These are phyloP conservation scores for Rhipidura dahli DNA, from an alignment of 2,113 vertebrate species.

Conservation along the genomic window DNA sequence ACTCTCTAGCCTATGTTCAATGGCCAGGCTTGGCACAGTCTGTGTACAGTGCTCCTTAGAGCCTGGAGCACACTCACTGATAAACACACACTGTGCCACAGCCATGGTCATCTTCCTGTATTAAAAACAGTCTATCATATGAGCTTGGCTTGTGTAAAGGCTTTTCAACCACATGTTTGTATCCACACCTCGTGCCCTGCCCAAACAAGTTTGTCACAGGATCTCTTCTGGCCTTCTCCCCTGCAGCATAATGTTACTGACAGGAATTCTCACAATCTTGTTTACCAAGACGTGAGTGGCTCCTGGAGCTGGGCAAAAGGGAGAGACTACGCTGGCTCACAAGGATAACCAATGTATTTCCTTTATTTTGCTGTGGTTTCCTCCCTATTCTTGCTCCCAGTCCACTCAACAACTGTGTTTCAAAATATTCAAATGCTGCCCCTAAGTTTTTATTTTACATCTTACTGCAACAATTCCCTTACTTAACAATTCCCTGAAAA, in stretches of 20 bases:
- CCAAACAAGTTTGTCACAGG: neutral
- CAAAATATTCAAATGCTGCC: neutral
- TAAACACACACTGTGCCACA: neutral
- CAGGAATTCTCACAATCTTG: neutral
- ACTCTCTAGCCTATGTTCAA: neutral
- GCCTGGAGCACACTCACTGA: neutral
- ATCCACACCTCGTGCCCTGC: neutral
- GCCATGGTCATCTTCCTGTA: neutral
- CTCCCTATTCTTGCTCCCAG: neutral
- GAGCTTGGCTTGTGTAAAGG: neutral
- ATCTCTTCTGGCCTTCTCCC: neutral
- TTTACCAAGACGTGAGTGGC: neutral
- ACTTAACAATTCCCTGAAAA: neutral
- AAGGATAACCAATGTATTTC: neutral
- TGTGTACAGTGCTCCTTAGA: neutral
- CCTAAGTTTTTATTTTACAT: neutral
- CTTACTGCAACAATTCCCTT: neutral
- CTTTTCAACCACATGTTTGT: neutral
- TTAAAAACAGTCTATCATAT: neutral
- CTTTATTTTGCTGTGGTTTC: neutral
- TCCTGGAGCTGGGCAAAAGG: neutral
- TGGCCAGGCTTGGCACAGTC: neutral
- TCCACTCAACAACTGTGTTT: neutral
- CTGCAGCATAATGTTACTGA: neutral
- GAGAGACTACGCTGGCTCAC: neutral